A percentile compares a stretch with the other conserved stretches of the same genome.
These are phyloP conservation scores for Cnemophilus loriae DNA, from an alignment of 2,113 vertebrate species.

Conservation along the genomic window DNA sequence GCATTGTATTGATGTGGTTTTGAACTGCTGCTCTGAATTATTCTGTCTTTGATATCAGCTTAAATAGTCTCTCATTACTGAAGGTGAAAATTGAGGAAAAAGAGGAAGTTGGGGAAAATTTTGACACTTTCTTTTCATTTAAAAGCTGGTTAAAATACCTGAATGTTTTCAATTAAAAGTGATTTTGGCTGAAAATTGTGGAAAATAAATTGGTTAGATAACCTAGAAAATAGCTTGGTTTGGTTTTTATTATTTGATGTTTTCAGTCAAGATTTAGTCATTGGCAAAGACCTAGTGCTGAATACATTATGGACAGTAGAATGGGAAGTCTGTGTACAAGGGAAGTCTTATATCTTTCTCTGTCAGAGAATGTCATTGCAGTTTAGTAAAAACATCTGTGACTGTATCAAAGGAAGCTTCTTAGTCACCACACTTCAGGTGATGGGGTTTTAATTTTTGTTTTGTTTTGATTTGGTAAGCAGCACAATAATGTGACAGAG, in stretches of 20 bases:
- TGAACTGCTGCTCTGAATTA: neutral
- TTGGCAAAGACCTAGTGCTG: neutral
- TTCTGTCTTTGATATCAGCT: neutral
- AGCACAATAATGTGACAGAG: neutral
- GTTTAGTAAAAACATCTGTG: neutral
- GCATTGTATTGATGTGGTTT: neutral
- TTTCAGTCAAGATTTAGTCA: neutral
- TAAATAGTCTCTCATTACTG: neutral
- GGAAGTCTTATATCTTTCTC: neutral
- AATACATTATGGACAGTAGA: neutral
- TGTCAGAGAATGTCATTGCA: neutral
- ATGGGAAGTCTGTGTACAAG: neutral
- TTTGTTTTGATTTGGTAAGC: neutral
- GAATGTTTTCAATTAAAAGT: neutral
- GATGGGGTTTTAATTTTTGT: neutral
- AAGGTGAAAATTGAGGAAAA: neutral
- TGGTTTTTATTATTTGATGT: neutral
- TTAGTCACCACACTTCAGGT: neutral
- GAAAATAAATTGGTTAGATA: neutral
- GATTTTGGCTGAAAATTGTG: neutral
- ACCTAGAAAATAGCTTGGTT: neutral
- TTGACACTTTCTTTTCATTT: neutral
- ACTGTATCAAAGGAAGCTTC: neutral
- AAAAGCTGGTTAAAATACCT: neutral
- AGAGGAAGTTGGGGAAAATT: neutral